phyloP scores from a whole-genome alignment of 2,797 vertebrate genomes.

The Cetoscarus ocellatus region DNA sequence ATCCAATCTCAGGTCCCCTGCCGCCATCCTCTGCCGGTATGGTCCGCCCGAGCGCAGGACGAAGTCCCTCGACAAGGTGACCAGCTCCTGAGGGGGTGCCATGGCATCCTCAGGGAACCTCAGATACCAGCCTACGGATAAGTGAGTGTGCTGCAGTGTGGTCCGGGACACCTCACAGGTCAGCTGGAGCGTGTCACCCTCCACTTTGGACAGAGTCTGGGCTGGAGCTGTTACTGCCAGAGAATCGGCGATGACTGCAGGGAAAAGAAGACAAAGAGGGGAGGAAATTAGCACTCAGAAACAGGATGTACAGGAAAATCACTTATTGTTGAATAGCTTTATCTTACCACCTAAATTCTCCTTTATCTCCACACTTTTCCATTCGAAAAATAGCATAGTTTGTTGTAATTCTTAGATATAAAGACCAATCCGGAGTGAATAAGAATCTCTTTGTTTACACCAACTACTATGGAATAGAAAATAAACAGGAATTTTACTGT shows the following conservation, averaged over 20 bases:
- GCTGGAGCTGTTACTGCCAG: conserved; percentile 86
- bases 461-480: conserved; percentile 21
- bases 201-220: conserved; percentile 93
- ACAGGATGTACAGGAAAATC: background rate
- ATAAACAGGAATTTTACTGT: conserved; percentile 36
- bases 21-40: conserved; percentile 91
- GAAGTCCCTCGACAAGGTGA: conserved; percentile 93
- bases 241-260: conserved; percentile 93
- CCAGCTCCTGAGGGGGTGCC: conserved; percentile 85
- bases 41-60: conserved; percentile 88
- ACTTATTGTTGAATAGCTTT: background rate
- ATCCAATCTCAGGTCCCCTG: conserved; percentile 92
- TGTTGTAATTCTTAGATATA: conserved; percentile 11
- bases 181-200: conserved; percentile 92
- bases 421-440: conserved; percentile 4
- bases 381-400: conserved; percentile 20
- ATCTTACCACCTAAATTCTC: background rate
- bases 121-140: conserved; percentile 94
- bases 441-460: conserved; percentile 20
- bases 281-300: conserved; percentile 7
- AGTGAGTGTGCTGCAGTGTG: conserved; percentile 92
- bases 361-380: background rate
- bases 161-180: conserved; percentile 91
- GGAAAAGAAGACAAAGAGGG: conserved; percentile 15
- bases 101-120: conserved; percentile 84